Evolutionary conservation across 2,797 vertebrate species (phyloP), one percentile per base, ranked within the genome.

Genomic region (Tragelaphus eurycerus): DNA sequence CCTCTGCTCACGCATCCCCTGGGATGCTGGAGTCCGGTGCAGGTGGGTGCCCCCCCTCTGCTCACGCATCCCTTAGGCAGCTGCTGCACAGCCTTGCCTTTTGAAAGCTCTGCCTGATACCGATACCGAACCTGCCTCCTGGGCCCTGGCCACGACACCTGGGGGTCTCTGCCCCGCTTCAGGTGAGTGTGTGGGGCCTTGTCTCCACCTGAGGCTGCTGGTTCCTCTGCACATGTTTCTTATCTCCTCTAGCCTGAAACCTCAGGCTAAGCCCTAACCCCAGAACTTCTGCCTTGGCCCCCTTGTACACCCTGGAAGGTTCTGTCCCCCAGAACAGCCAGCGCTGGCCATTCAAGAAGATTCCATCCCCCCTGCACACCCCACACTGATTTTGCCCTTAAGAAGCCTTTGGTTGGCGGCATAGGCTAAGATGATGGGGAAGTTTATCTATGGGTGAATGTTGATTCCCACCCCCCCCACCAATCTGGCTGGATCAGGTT

Each of bases 381-480:
- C 29, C 23, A 50, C 23, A 7, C 29, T 23, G 21, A 12, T 25
- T 34, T 16, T 59, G 67, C 38, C 59, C 67, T 34, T 23, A 27
- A 38, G 55, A 52, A n/a, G 52, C 6, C 67, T n/a, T 23, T 50
- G 21, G 19, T 48, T n/a, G 59, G 84, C 2, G 19, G 15, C 23
- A 46, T 7, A 4, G 17, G 10, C 60, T 4, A 4, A 27, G 2
- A 15, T 4, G 31, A 48, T 0, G 0, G 29, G n/a, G 62, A 74
- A 62, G 17, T 23, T 7, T 4, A 16, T 13, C 55, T 23, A 10
- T 0, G 1, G 57, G 25, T 2, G 1, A 19, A 46, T 1, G 10
- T 81, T 23, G 4, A 14, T 31, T 4, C 2, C 4, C 43, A 43
- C 43, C 43, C 38, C 38, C 43, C 43, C n/a, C 21, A 10, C 6